Base-by-base conservation (phyloP, 1,140 invertebrate genomes). In the Mylabris phalerata region DNA sequence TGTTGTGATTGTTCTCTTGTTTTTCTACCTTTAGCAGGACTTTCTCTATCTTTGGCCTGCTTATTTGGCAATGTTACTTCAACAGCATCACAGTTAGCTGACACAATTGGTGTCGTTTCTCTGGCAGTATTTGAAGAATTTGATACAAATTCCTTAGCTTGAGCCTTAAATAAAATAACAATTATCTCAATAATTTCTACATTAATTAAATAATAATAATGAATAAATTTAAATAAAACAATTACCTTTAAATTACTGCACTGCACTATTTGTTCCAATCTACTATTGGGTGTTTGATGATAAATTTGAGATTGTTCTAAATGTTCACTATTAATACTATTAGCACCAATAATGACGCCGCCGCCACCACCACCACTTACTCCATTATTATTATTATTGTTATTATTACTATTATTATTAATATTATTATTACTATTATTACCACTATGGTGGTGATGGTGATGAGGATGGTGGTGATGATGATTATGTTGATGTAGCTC, bases 31-130 rank as follows among this genome's bases (percentile, higher is more conserved):
- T 73, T 74, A 6, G 62, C 63, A 3, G 73, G 73, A 66, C 73
- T 74, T 50, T 74, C 73, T 46, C 66, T 61, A 38, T 72, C 71
- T 56, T 70, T 70, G 3, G 50, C 52, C 26, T 55, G 61, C 52
- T 73, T 72, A 57, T 69, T 71, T 5, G 63, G 49, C 56, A 74
- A 63, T 42, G 66, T 72, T 3, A 73, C 67, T 64, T 74, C 73
- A 6, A 55, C 69, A 2, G 67, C 59, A 47, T 71, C 70, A 32
- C 63, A 63, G 45, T 66, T 70, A 3, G 73, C 73, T 42, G 73
- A 74, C 10, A 74, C 73, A 46, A 74, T 70, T 7, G 73, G 73
- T 2, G 68, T 64, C 11, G 11, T 42, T 56, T 72, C 70, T 66
- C 71, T 71, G 62, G 58, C 56, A 60, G 60, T 57, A 50, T 57